A percentile compares a stretch with the other conserved stretches of the same genome.
Conservation (phyloP, 2,797 vertebrate species). For the Triplophysa yarkandensis region DNA sequence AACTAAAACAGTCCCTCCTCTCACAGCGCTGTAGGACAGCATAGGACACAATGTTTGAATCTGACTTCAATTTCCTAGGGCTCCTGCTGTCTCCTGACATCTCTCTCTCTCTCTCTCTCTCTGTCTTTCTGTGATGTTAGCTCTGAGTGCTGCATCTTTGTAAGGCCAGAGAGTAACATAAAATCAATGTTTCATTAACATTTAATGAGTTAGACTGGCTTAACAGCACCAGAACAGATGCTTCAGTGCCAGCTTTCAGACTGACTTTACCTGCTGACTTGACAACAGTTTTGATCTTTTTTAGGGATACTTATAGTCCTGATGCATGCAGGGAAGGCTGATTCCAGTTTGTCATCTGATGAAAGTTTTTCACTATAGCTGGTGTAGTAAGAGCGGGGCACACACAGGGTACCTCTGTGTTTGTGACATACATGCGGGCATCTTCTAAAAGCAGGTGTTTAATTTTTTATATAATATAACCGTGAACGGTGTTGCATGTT, state of each 20-base stretch:
- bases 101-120: slow-evolving; percentile 74
- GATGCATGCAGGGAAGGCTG: slow-evolving; percentile 26
- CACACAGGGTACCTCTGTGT: slow-evolving; percentile 30
- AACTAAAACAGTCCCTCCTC: background rate
- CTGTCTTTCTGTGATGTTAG: slow-evolving; percentile 70
- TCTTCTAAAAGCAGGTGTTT: background rate
- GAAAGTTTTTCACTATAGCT: slow-evolving; percentile 6
- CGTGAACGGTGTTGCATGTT: background rate
- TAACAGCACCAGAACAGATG: slow-evolving; percentile 81
- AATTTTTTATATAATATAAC: background rate
- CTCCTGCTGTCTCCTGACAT: slow-evolving; percentile 76
- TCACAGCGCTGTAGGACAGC: slow-evolving; percentile 69
- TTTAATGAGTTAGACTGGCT: slow-evolving; percentile 81
- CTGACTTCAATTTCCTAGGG: slow-evolving; percentile 74
- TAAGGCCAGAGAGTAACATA: slow-evolving; percentile 76
- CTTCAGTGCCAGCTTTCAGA: slow-evolving; percentile 61
- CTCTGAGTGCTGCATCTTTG: slow-evolving; percentile 72
- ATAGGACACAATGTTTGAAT: slow-evolving; percentile 77
- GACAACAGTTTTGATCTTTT: slow-evolving; percentile 37
- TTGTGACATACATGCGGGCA: background rate
- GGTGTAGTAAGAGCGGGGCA: slow-evolving; percentile 27
- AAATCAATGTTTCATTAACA: slow-evolving; percentile 87
- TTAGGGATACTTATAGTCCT: slow-evolving; percentile 30
- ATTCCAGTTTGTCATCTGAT: slow-evolving; percentile 43
- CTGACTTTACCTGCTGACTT: slow-evolving; percentile 45